These are phyloP conservation scores for Polylopha cassiicola DNA, from an alignment of 2,888 invertebrate genomes.

Conservation along the genomic window DNA sequence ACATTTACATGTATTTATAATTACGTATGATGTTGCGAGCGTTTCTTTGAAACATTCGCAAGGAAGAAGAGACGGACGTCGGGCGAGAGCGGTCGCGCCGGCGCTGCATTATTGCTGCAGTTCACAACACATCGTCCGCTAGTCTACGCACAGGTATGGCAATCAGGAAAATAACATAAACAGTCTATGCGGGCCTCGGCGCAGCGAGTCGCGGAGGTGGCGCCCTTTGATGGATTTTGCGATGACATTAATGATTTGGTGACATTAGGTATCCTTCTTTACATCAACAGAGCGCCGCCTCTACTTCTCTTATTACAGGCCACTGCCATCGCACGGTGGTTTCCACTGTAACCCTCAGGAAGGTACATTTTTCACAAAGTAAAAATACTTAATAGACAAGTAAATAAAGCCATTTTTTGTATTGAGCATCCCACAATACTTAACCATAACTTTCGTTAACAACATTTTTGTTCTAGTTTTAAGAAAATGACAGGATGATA, in stretches of 20 bases:
- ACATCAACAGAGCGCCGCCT: no score
- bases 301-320: no score
- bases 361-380: no score
- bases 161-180: no score
- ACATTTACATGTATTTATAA: slow-evolving; percentile 60
- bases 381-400: slow-evolving; percentile 8
- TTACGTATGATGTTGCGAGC: slow-evolving; percentile 63
- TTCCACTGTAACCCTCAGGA: slow-evolving; percentile 8
- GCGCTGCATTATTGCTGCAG: slow-evolving; percentile 58
- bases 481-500: slow-evolving; percentile 61
- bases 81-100: slow-evolving; percentile 40
- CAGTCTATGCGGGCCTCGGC: no score
- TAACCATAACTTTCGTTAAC: slow-evolving; percentile 18
- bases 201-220: no score
- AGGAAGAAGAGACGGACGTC: slow-evolving; percentile 53
- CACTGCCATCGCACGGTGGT: no score
- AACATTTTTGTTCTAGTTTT: slow-evolving; percentile 31
- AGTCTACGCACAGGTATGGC: slow-evolving; percentile 18
- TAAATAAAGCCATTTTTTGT: slow-evolving; percentile 19
- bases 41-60: slow-evolving; percentile 59
- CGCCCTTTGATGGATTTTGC: no score
- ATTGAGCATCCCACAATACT: slow-evolving; percentile 21
- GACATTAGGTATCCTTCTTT: no score
- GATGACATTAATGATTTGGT: no score
- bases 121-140: slow-evolving; percentile 50